Evolutionary conservation across 92 coral and sea anemone genomes (phyloP).

Genomic region (Chrysogorgia sp.): DNA sequence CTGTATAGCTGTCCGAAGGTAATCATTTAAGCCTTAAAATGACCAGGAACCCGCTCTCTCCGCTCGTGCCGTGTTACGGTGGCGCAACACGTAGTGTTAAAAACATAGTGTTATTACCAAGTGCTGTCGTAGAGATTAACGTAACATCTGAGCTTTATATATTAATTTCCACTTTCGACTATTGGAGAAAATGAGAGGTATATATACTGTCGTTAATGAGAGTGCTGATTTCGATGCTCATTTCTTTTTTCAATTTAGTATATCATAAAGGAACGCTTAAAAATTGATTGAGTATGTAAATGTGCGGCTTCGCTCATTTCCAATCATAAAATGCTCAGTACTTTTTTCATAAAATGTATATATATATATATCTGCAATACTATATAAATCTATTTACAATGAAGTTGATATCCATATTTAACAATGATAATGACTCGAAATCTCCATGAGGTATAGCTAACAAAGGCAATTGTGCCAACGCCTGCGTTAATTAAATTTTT

Average conservation of each 20-base stretch:
- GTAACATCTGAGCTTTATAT: neutral
- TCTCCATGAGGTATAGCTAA: no score
- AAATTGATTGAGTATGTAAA: constrained; percentile 41
- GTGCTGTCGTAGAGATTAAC: no score
- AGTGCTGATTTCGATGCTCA: neutral
- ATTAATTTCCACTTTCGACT: neutral
- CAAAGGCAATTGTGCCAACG: no score
- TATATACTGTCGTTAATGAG: no score
- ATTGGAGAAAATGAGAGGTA: neutral
- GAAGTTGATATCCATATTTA: no score
- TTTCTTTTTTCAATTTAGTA: neutral
- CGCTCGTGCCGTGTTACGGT: no score
- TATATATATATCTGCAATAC: no score
- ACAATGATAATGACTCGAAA: no score
- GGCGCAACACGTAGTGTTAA: no score
- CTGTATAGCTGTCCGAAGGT: neutral
- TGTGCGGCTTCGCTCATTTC: constrained; percentile 6
- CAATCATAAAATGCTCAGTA: constrained; percentile 21
- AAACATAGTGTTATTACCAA: no score
- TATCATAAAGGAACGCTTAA: neutral
- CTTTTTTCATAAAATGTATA: constrained; percentile 43
- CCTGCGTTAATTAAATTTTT: no score
- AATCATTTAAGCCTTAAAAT: neutral
- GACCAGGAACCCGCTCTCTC: neutral
- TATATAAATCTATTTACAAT: no score